phyloP scores from a whole-genome alignment of 2,113 vertebrate species.

The Anser cygnoides region DNA sequence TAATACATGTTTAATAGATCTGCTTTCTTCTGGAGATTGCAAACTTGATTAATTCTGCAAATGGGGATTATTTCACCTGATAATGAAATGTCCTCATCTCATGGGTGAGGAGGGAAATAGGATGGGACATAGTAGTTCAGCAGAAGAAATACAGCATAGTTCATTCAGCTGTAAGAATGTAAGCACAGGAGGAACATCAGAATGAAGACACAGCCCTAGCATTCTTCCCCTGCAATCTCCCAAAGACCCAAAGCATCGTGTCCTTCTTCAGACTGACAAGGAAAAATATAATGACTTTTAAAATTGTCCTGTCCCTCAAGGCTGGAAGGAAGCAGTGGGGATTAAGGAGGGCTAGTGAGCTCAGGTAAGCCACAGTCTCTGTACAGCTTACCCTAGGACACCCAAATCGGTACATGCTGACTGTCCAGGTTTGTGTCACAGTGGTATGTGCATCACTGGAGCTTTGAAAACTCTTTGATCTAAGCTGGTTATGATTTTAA shows the following conservation, averaged over 20 bases:
- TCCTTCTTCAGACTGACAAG: not conserved
- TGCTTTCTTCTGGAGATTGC: not conserved
- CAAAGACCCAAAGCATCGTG: not conserved
- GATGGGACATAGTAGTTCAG: not conserved
- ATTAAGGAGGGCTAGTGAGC: not conserved
- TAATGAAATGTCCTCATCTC: not conserved
- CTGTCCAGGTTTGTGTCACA: fast-evolving
- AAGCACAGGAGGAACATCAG: not conserved
- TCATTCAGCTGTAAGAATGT: not conserved
- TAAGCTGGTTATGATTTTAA: not conserved
- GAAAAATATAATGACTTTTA: not conserved
- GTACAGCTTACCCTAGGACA: not conserved
- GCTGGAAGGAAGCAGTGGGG: not conserved
- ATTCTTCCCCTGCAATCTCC: not conserved
- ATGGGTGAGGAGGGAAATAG: not conserved
- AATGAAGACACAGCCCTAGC: not conserved
- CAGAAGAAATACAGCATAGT: not conserved
- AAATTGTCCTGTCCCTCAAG: not conserved
- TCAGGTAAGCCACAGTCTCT: not conserved
- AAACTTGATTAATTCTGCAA: slow-evolving; percentile 16
- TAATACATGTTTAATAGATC: slow-evolving; percentile 39
- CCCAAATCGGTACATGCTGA: fast-evolving
- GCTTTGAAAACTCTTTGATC: not conserved
- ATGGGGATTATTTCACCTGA: slow-evolving; percentile 14
- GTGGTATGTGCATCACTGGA: fast-evolving